Evolutionary conservation across 2,888 invertebrate species (phyloP).

Genomic region (Galerucella pusilla): DNA sequence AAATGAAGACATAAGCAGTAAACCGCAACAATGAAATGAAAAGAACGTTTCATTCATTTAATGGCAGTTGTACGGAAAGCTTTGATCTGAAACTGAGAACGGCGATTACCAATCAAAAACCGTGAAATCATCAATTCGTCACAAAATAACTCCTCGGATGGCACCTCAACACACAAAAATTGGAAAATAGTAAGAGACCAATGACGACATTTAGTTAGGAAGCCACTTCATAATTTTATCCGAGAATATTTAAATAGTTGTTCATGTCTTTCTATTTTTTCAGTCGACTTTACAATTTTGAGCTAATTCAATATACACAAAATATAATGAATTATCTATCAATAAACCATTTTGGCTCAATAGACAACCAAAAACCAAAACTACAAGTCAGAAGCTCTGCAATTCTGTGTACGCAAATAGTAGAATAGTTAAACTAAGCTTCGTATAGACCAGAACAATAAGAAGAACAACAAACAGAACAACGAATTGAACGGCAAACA

Average conservation of each 20-base stretch:
- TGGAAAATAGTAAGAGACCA: neutral
- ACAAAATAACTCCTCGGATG: slow-evolving; percentile 41
- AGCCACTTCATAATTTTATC: neutral
- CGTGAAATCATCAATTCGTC: slow-evolving; percentile 47
- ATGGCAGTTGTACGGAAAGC: slow-evolving; percentile 30
- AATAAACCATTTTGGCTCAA: too few species aligned
- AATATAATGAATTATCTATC: neutral
- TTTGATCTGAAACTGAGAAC: slow-evolving; percentile 44
- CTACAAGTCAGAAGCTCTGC: too few species aligned
- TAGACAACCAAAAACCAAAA: too few species aligned
- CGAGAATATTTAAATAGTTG: neutral
- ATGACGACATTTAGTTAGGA: slow-evolving; percentile 1
- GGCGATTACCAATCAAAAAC: slow-evolving; percentile 45
- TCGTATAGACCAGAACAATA: too few species aligned
- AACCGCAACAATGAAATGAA: slow-evolving; percentile 27
- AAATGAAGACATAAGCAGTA: slow-evolving; percentile 31
- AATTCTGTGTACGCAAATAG: too few species aligned
- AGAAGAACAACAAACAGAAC: too few species aligned
- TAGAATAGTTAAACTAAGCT: too few species aligned
- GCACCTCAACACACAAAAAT: slow-evolving; percentile 35
- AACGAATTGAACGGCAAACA: too few species aligned
- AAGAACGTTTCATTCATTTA: slow-evolving; percentile 23
- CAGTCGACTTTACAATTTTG: neutral
- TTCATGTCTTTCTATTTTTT: neutral
- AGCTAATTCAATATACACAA: neutral